A percentile compares a stretch with the other conserved stretches of the same genome.
Evolutionary conservation across 1,140 invertebrate genomes (phyloP).

Genomic region (Pseudomyrmex concolor): DNA sequence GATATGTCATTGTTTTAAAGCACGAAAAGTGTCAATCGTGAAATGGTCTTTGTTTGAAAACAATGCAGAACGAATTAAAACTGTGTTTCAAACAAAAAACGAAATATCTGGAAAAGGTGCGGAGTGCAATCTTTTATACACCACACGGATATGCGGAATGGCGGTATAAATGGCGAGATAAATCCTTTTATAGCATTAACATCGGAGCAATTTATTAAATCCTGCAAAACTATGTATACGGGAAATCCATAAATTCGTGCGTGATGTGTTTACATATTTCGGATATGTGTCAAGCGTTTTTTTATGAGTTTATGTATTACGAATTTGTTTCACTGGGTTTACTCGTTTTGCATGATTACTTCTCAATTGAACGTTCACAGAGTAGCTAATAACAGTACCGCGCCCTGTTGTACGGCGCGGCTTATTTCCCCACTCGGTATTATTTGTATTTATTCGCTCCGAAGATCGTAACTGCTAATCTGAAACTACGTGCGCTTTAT

Average conservation of each 20-base stretch:
- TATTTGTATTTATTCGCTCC: slow-evolving; percentile 11
- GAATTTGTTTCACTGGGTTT: slow-evolving; percentile 31
- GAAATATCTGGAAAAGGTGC: background rate
- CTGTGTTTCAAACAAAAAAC: slow-evolving; percentile 17
- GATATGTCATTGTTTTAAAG: background rate
- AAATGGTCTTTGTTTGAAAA: background rate
- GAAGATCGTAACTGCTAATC: background rate
- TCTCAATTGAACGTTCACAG: background rate
- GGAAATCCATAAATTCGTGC: slow-evolving; percentile 28
- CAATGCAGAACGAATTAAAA: background rate
- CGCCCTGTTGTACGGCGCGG: background rate
- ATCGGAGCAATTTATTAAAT: slow-evolving; percentile 33
- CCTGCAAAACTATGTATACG: slow-evolving; percentile 14
- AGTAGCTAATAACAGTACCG: background rate
- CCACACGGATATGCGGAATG: slow-evolving; percentile 1
- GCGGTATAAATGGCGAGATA: slow-evolving; percentile 15
- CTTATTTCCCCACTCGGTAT: background rate
- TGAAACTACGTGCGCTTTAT: background rate
- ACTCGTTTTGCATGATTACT: slow-evolving; percentile 25
- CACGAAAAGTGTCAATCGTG: background rate
- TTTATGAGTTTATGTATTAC: slow-evolving; percentile 11
- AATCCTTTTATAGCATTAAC: slow-evolving; percentile 30
- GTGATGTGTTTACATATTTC: slow-evolving; percentile 16
- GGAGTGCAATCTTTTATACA: background rate
- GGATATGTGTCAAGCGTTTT: background rate